Percentiles rank a stretch among this genome's conserved stretches.
Evolutionary conservation across 2,888 invertebrate genomes (phyloP).

Genomic region (Drosophila prolongata): DNA sequence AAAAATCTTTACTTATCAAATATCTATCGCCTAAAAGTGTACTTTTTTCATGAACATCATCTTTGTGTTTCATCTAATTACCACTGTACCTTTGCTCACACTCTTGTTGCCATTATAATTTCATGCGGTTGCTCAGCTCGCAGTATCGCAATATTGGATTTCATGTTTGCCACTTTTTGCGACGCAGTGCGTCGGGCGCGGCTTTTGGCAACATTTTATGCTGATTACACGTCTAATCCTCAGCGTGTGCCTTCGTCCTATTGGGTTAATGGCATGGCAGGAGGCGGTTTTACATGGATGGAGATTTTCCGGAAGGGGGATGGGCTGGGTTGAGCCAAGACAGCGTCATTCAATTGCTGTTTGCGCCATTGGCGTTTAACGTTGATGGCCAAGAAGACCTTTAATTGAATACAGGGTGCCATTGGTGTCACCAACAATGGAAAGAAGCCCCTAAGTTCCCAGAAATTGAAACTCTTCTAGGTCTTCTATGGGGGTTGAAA

Average conservation of each 20-base stretch:
- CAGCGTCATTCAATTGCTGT: conserved; percentile 66
- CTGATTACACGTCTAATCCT: conserved; percentile 79
- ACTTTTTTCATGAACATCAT: no score
- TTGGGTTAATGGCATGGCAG: conserved; percentile 36
- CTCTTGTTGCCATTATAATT: conserved; percentile 56
- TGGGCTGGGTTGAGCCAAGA: conserved; percentile 4
- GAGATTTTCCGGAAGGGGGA: conserved; percentile 1
- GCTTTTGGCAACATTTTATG: conserved; percentile 72
- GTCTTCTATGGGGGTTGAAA: background rate
- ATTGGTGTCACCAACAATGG: background rate
- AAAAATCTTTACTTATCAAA: no score
- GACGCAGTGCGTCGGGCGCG: conserved; percentile 31
- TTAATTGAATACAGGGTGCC: conserved; percentile 65
- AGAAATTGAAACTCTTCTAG: background rate
- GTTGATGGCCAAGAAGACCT: conserved; percentile 46
- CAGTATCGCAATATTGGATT: conserved; percentile 70
- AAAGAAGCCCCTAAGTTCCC: background rate
- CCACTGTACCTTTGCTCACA: conserved; percentile 14
- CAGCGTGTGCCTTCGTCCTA: conserved; percentile 67
- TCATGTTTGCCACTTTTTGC: conserved; percentile 72
- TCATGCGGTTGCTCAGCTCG: conserved; percentile 51
- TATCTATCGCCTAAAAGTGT: no score
- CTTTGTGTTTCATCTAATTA: background rate
- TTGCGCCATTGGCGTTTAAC: conserved; percentile 66
- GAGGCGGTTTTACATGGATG: conserved; percentile 4